Evolutionary conservation across 2,113 vertebrate species (phyloP).

Genomic region (Paratilapia polleni): DNA sequence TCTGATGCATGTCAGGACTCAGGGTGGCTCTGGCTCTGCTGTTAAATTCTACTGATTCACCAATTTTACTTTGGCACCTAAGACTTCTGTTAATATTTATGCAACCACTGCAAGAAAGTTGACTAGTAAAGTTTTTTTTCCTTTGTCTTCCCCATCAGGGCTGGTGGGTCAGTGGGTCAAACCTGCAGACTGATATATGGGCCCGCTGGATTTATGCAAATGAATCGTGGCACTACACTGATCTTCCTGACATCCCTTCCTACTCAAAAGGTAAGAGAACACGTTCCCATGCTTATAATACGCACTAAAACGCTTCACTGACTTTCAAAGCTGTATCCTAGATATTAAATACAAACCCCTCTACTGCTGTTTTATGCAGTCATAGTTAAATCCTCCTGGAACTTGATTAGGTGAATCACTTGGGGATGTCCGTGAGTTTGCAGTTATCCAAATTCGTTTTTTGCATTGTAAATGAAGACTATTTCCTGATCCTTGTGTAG

Average conservation of each 20-base stretch:
- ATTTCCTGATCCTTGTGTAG: neutral
- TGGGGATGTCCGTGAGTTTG: neutral
- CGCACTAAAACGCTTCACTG: too few relatives aligned
- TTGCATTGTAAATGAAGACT: neutral
- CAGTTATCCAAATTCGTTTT: neutral
- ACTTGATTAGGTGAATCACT: neutral
- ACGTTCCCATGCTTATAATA: neutral
- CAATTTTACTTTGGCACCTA: neutral
- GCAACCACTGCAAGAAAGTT: neutral
- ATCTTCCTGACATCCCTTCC: constrained; percentile 30
- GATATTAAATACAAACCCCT: neutral
- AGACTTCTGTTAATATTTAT: neutral
- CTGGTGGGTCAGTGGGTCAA: constrained; percentile 74
- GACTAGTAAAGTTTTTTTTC: neutral
- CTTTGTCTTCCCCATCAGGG: constrained; percentile 53
- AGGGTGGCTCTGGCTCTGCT: neutral
- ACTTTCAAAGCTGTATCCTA: neutral
- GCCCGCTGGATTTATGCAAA: constrained; percentile 2
- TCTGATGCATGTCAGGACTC: neutral
- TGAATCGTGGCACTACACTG: constrained; percentile 64
- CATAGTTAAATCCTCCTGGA: neutral
- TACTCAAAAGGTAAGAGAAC: constrained; percentile 61
- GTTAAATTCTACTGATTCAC: neutral
- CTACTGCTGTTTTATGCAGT: neutral
- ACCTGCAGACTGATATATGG: constrained; percentile 74